Percentiles rank a stretch among this genome's conserved stretches.
These are phyloP conservation scores for Sterrhoptilus dennistouni DNA, from an alignment of 2,113 vertebrate species.

Conservation along the genomic window DNA sequence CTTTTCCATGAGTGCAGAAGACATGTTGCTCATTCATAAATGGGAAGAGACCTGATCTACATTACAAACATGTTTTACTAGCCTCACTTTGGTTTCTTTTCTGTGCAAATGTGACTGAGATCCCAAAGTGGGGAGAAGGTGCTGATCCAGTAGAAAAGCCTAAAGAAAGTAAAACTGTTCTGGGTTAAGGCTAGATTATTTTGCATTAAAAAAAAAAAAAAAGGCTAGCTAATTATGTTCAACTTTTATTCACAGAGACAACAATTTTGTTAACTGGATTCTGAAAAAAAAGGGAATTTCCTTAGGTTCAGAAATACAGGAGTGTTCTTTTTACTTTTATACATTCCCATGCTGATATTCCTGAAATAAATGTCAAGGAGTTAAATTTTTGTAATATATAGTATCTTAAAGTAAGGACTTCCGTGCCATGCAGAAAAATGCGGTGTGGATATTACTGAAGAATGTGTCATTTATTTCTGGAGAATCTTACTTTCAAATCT, in stretches of 20 bases:
- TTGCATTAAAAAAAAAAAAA: not conserved
- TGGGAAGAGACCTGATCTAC: not conserved
- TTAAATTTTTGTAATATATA: not conserved
- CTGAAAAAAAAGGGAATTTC: not conserved
- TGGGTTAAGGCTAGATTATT: not conserved
- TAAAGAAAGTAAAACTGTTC: not conserved
- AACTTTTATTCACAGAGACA: not conserved
- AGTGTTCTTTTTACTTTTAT: not conserved
- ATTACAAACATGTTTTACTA: not conserved
- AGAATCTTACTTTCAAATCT: slow-evolving; percentile 5
- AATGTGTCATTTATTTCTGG: not conserved
- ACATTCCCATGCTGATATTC: not conserved
- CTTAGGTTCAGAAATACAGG: not conserved
- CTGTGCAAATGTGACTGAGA: not conserved
- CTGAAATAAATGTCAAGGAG: not conserved
- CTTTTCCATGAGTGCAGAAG: not conserved
- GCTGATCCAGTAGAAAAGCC: not conserved
- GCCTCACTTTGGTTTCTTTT: not conserved
- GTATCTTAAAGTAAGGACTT: not conserved
- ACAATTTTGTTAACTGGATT: not conserved
- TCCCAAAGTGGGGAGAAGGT: not conserved
- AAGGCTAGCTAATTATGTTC: not conserved
- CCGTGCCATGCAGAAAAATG: not conserved
- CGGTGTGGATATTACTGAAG: not conserved
- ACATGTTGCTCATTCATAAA: not conserved